Evolutionary conservation across 2,888 invertebrate genomes (phyloP).

Genomic region (Thumatha senex): DNA sequence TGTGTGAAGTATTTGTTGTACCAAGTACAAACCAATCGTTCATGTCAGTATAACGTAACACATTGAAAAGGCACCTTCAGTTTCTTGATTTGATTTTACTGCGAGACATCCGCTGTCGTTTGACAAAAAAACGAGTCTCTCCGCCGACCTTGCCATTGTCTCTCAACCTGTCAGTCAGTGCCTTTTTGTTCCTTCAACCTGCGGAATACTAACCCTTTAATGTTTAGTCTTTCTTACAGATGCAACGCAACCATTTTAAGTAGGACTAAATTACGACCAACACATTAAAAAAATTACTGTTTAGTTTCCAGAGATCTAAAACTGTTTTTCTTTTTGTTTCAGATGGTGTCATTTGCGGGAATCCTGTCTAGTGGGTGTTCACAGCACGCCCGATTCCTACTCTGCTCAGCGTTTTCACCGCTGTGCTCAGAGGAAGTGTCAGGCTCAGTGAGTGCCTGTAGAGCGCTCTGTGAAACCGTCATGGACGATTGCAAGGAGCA

Average conservation of each 20-base stretch:
- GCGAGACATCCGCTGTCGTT: conserved; percentile 53
- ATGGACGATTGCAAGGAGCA: conserved; percentile 88
- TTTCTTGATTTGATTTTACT: conserved; percentile 32
- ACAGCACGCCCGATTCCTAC: conserved; percentile 90
- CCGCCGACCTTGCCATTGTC: conserved; percentile 63
- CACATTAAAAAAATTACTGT: neutral
- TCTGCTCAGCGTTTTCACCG: conserved; percentile 95
- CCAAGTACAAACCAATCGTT: neutral
- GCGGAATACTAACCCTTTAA: conserved; percentile 35
- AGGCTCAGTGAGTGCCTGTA: conserved; percentile 93
- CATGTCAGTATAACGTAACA: neutral
- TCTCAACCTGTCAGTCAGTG: conserved; percentile 37
- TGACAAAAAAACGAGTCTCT: conserved; percentile 58
- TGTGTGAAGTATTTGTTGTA: neutral
- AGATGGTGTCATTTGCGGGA: conserved; percentile 88
- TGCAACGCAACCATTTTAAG: neutral
- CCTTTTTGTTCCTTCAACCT: conserved; percentile 31
- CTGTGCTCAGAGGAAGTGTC: conserved; percentile 95
- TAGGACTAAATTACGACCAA: neutral
- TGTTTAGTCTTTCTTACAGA: neutral
- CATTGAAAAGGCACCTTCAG: neutral
- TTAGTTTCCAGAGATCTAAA: neutral
- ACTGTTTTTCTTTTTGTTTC: conserved; percentile 62
- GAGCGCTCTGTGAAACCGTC: conserved; percentile 92
- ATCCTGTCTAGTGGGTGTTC: conserved; percentile 92